These are phyloP conservation scores for Prochilodus magdalenae DNA, from an alignment of 2,113 vertebrate genomes.

Conservation along the genomic window DNA sequence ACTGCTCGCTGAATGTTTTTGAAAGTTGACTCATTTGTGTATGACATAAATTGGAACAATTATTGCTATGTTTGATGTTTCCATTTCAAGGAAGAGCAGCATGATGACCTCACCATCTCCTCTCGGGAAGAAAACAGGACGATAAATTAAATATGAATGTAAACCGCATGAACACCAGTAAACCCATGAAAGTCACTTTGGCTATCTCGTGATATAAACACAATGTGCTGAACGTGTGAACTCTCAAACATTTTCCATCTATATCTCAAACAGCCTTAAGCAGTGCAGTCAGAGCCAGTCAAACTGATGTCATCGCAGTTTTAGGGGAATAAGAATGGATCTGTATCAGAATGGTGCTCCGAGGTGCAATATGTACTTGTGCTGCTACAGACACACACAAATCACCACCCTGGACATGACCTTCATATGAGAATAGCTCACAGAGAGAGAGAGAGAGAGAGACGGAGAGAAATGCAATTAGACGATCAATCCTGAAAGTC, in stretches of 20 bases:
- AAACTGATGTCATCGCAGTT: neutral
- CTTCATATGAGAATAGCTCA: neutral
- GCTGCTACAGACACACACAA: neutral
- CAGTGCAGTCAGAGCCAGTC: neutral
- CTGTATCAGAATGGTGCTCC: neutral
- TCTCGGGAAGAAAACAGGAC: neutral
- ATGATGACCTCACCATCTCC: neutral
- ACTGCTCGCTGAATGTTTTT: too few species aligned
- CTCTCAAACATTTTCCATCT: neutral
- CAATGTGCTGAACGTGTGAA: neutral
- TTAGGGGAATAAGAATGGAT: neutral
- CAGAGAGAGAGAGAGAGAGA: constrained; percentile 15
- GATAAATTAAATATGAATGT: neutral
- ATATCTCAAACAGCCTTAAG: neutral
- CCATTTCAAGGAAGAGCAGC: neutral
- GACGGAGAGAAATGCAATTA: constrained; percentile 14
- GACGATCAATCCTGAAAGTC: constrained; percentile 12
- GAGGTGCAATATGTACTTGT: neutral
- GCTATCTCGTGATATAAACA: neutral
- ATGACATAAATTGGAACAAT: too few species aligned
- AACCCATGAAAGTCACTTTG: neutral
- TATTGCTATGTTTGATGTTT: neutral
- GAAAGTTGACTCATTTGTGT: too few species aligned
- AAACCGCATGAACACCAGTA: neutral
- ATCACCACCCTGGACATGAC: neutral